These are phyloP conservation scores for Neodontobutis hainanensis DNA, from an alignment of 2,113 vertebrate species.

Conservation along the genomic window DNA sequence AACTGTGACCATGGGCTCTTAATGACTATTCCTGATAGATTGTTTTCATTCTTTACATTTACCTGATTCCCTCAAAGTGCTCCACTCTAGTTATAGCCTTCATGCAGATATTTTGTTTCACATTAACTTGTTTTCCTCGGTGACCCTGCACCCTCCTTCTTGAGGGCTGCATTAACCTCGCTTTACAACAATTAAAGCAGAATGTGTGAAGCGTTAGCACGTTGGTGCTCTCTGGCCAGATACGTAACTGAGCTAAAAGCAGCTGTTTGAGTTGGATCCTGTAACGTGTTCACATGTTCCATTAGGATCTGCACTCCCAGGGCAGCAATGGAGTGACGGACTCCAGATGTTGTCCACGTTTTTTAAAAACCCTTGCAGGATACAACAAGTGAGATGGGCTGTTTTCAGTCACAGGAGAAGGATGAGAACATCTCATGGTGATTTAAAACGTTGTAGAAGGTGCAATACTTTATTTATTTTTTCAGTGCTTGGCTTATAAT, in stretches of 20 bases:
- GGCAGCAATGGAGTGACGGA: conserved; percentile 63
- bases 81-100: background rate
- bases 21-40: conserved; percentile 32
- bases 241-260: conserved; percentile 63
- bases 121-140: conserved; percentile 43
- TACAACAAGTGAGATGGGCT: conserved; percentile 40
- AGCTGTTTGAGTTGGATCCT: conserved; percentile 64
- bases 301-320: conserved; percentile 55
- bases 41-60: conserved; percentile 62
- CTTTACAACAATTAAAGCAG: conserved; percentile 53
- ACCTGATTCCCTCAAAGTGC: conserved; percentile 18
- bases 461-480: conserved; percentile 18
- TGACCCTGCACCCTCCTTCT: conserved; percentile 27
- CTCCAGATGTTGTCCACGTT: conserved; percentile 68
- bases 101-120: conserved; percentile 7
- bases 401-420: conserved; percentile 56
- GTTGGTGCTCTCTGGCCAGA: conserved; percentile 58
- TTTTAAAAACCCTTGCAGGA: conserved; percentile 41
- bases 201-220: conserved; percentile 66
- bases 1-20: conserved; percentile 35
- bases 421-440: conserved; percentile 35
- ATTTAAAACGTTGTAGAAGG: conserved; percentile 44
- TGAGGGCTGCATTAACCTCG: conserved; percentile 39
- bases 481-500: conserved; percentile 22
- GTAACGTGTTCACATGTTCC: conserved; percentile 70